Conservation (phyloP, 2,888 invertebrate genomes). For the Dysmachus trigonus region DNA sequence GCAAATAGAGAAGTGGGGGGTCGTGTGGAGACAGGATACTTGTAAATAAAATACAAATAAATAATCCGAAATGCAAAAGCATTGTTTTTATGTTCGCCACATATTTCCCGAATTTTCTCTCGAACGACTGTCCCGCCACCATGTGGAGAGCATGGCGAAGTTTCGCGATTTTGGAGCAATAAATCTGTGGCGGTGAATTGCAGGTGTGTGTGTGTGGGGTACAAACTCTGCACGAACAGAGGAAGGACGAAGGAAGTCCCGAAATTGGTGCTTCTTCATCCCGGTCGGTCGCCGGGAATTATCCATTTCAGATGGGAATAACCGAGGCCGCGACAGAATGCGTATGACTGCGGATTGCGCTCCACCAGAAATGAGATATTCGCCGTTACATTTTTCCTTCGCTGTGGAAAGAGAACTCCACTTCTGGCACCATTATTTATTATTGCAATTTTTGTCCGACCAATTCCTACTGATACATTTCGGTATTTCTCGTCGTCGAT, state of each 20-base stretch:
- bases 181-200: constrained; percentile 7
- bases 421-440: constrained; percentile 5
- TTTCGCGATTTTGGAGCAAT: not conserved
- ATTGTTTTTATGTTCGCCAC: not conserved
- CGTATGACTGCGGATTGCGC: not conserved
- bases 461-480: constrained; percentile 2
- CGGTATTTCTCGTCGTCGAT: not conserved
- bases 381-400: not conserved
- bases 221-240: not conserved
- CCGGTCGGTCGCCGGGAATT: not conserved
- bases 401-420: not conserved
- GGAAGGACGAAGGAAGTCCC: not conserved
- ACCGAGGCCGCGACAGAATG: not conserved
- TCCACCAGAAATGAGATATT: not conserved
- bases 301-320: constrained; percentile 12
- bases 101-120: not conserved
- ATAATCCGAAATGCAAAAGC: constrained; percentile 7
- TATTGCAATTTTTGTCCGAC: constrained; percentile 32
- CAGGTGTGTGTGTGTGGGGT: not conserved
- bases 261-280: constrained; percentile 4
- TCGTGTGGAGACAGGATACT: not conserved
- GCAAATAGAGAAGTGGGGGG: not conserved
- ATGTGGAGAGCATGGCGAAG: not conserved
- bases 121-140: no score
- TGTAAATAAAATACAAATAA: constrained; percentile 28